These are phyloP conservation scores for Spea bombifrons DNA, from an alignment of 2,113 vertebrate genomes.

Conservation along the genomic window DNA sequence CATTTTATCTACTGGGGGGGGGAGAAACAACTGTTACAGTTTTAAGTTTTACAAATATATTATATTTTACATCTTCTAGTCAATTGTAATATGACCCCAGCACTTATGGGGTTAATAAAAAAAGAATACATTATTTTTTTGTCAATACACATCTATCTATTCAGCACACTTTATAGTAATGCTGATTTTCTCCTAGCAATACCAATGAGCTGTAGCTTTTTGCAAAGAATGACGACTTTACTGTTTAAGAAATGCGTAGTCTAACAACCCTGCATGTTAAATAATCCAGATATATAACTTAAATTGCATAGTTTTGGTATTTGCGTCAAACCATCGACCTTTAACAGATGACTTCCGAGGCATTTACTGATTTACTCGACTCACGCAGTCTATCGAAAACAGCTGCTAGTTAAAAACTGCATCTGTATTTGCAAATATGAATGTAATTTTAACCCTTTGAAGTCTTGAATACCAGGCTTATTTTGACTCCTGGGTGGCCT, in stretches of 20 bases:
- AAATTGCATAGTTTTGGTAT: conserved; percentile 10
- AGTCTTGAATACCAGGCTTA: too few species aligned
- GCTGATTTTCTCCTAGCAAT: too few species aligned
- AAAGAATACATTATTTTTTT: too few species aligned
- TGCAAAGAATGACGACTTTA: conserved; percentile 3
- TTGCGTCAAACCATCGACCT: not conserved
- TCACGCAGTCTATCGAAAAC: conserved; percentile 1
- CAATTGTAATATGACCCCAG: too few species aligned
- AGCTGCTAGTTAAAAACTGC: conserved; percentile 12
- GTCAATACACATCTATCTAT: too few species aligned
- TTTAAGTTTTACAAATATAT: too few species aligned
- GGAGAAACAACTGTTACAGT: too few species aligned
- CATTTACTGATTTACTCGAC: not conserved
- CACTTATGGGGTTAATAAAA: too few species aligned
- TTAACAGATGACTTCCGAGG: conserved; percentile 19
- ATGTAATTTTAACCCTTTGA: not conserved
- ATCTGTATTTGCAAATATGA: conserved; percentile 25
- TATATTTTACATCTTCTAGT: too few species aligned
- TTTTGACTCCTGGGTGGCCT: too few species aligned
- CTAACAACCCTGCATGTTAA: conserved; percentile 14
- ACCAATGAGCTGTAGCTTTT: not conserved
- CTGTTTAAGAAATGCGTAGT: not conserved
- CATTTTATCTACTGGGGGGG: too few species aligned
- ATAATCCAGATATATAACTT: conserved; percentile 24
- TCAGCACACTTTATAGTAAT: too few species aligned